phyloP scores from a whole-genome alignment of 2,797 vertebrate species.

The Leucoraja ocellata region DNA sequence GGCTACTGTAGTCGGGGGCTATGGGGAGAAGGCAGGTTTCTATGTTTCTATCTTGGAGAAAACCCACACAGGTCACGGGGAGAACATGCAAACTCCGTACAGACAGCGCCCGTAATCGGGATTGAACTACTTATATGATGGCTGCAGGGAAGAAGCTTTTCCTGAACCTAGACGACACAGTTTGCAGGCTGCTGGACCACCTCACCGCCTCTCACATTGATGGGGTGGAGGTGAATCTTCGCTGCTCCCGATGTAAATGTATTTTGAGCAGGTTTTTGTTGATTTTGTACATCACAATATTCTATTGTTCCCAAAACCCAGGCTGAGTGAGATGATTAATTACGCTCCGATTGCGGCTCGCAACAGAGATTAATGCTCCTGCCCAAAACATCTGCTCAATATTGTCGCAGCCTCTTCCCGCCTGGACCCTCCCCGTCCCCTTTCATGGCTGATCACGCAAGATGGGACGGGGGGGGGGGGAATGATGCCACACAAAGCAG shows the following conservation, averaged over 20 bases:
- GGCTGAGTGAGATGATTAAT: conserved; percentile 34
- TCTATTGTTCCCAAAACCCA: neutral
- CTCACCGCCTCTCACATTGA: neutral
- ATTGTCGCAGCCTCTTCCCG: neutral
- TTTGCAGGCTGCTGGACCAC: no score
- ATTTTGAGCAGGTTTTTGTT: conserved; percentile 23
- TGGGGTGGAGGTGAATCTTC: neutral
- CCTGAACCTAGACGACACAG: no score
- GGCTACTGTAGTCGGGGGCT: no score
- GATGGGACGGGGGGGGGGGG: neutral
- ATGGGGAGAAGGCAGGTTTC: no score
- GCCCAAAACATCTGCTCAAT: conserved; percentile 27
- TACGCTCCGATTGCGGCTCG: neutral
- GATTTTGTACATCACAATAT: conserved; percentile 26
- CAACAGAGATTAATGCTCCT: conserved; percentile 34
- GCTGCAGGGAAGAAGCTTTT: no score
- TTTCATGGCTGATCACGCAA: neutral
- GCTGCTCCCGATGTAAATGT: no score
- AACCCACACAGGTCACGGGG: no score
- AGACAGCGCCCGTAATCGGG: no score
- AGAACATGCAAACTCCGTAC: no score
- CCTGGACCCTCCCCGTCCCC: neutral
- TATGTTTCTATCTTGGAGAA: no score
- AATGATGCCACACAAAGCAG: conserved; percentile 17
- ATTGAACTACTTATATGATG: no score